Base-by-base conservation (phyloP, 23 tunicate species). In the Halocynthia roretzi region DNA sequence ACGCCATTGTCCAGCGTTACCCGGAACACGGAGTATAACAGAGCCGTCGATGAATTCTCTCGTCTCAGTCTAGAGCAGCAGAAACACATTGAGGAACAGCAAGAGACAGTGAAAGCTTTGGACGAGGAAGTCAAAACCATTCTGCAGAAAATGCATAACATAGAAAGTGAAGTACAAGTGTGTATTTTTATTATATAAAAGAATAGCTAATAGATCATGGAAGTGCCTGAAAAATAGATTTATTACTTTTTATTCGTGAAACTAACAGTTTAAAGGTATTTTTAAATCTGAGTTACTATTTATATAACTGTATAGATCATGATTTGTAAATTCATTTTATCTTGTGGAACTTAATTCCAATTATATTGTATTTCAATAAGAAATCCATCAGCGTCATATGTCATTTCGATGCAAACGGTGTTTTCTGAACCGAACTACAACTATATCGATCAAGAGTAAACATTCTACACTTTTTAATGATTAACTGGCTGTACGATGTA, bases 11-110 rank as follows among this genome's bases (percentile, higher is more conserved):
- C 44, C 44, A 56, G 23, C 9, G 50, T 67, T 12, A 52, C 74
- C 22, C 53, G 56, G 62, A 48, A 48, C 12, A 12, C 60, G 6
- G 92, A 86, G 7, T 23, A 77, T 12, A 75, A 49, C 6, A 84
- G 69, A 80, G 96, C 96, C 14, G 74, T 77, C 48, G 84, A 72
- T 18, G 96, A 89, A 31, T 89, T 89, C 65, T 80, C 89, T 22
- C 72, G 83, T 6, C 60, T 89, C 6, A 88, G 84, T 4, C 20
- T 80, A 63, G 88, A 89, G 65, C 96, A 89, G 69, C 87, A 84
- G 56, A 71, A 79, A 40, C 96, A 89, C 52, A 78, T 89, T 0
- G 82, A 76, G 49, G 96, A 89, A 61, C 96, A 89, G 52, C 75
- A 51, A 15, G 54, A 60, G 8, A 89, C 96, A 0, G 51, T 89